Conservation (phyloP, 2,888 invertebrate genomes). For the Lydus trimaculatus region DNA sequence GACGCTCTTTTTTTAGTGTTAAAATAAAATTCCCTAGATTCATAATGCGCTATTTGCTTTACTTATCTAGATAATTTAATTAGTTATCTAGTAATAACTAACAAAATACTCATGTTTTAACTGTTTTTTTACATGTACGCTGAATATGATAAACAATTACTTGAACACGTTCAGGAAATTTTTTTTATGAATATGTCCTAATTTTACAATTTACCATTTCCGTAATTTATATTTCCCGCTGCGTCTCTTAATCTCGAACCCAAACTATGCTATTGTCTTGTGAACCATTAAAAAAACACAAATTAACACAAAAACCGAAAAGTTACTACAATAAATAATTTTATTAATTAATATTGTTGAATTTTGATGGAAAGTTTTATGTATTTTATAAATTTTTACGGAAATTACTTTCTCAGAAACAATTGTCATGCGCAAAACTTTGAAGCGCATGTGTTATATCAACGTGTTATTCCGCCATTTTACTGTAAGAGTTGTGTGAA, state of each 20-base stretch:
- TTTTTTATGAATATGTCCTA: no score
- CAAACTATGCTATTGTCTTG: neutral
- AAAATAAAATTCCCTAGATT: no score
- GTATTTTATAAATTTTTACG: constrained; percentile 9
- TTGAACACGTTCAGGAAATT: no score
- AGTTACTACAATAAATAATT: neutral
- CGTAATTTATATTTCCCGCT: neutral
- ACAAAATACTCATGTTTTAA: no score
- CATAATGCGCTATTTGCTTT: no score
- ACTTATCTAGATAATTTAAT: no score
- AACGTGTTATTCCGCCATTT: neutral
- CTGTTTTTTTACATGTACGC: no score
- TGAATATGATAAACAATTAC: no score
- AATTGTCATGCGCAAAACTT: neutral
- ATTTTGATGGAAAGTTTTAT: neutral
- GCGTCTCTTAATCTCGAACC: neutral
- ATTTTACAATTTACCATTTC: neutral
- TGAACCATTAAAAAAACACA: neutral
- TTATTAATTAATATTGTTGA: neutral
- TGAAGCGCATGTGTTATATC: neutral
- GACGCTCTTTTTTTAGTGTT: no score
- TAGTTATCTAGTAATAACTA: no score
- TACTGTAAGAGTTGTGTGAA: neutral
- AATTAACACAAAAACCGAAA: neutral
- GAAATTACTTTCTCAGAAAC: neutral